These are phyloP conservation scores for Caenorhabditis uteleia DNA, from an alignment of 2,888 invertebrate species.

Conservation along the genomic window DNA sequence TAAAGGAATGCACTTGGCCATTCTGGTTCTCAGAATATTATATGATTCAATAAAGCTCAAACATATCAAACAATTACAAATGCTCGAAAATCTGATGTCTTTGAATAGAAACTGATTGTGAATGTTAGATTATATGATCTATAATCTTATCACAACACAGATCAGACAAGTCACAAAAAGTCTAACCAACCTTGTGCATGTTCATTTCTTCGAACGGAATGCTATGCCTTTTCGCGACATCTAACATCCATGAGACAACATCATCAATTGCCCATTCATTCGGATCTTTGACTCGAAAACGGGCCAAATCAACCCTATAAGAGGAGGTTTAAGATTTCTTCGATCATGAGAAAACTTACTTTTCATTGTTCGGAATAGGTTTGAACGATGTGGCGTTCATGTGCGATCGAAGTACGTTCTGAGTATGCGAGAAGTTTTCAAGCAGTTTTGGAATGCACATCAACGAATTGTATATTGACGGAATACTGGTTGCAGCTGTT, in stretches of 20 bases:
- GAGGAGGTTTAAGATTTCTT: not conserved
- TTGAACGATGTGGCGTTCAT: slow-evolving; percentile 56
- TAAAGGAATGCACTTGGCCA: too few relatives aligned
- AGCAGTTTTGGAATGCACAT: slow-evolving; percentile 56
- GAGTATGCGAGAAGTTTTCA: slow-evolving; percentile 27
- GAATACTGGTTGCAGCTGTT: slow-evolving; percentile 19
- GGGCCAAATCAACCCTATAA: slow-evolving; percentile 60
- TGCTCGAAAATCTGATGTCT: too few relatives aligned
- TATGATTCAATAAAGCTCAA: too few relatives aligned
- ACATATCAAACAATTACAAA: too few relatives aligned
- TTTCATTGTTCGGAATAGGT: slow-evolving; percentile 66
- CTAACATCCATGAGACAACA: slow-evolving; percentile 68
- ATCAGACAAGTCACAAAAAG: not conserved
- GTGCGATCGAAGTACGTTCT: slow-evolving; percentile 53
- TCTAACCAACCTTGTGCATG: slow-evolving; percentile 47
- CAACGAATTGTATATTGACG: slow-evolving; percentile 47
- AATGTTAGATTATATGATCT: not conserved
- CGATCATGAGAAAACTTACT: slow-evolving; percentile 20
- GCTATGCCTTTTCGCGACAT: slow-evolving; percentile 62
- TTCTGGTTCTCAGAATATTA: too few relatives aligned
- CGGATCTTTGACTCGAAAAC: slow-evolving; percentile 69
- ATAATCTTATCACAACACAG: not conserved
- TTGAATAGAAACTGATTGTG: slow-evolving; percentile 21
- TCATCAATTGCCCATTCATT: slow-evolving; percentile 65
- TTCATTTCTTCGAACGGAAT: slow-evolving; percentile 67